Base-by-base conservation (phyloP, 2,888 invertebrate genomes). In the Seira musarum region DNA sequence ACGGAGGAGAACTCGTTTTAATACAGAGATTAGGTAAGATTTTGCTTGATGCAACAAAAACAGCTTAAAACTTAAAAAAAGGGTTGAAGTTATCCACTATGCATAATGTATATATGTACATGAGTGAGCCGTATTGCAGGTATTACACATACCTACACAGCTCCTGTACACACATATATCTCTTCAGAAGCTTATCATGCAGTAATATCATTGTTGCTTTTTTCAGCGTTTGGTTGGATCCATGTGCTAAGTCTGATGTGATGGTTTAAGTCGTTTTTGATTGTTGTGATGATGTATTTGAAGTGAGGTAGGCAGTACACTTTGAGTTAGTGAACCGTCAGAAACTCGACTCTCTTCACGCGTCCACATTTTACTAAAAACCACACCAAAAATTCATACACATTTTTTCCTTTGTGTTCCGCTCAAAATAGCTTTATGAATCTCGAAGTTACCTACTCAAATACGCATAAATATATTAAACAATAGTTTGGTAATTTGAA, bases 281-380 rank as follows among this genome's bases (percentile, higher is more conserved):
- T 57, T 60, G 60, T 60, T 60, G 60, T 60, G 24, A 73, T 79
- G 71, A 73, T 79, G 78, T 78, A 79, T 79, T 79, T 79, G 72
- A 79, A 73, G 79, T 73, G 49, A 67, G 67, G 79, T 79, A 79
- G 79, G 79, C 73, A 79, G 79, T 73, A 72, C 72, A 79, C 72
- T 79, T 72, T 68, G 72, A 79, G 79, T 79, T 79, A 79, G 79
- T 79, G 79, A 79, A 79, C 79, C 79, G 72, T 79, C 79, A 79
- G 79, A 79, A 79, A 60, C 60, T 60, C 60, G 60, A 60, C 60
- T 60, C 60, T 60, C 21, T 21, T 21, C 79, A 67, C 79, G 72
- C 79, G 68, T 79, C 79, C 79, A 79, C 60, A 60, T 5, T 21
- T 57, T 8, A 57, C 57, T 8, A 57, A 40, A 49, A 3, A 49